Evolutionary conservation across 1,140 invertebrate species (phyloP), one percentile per base, ranked within the genome.

Genomic region (Ectropis grisescens): DNA sequence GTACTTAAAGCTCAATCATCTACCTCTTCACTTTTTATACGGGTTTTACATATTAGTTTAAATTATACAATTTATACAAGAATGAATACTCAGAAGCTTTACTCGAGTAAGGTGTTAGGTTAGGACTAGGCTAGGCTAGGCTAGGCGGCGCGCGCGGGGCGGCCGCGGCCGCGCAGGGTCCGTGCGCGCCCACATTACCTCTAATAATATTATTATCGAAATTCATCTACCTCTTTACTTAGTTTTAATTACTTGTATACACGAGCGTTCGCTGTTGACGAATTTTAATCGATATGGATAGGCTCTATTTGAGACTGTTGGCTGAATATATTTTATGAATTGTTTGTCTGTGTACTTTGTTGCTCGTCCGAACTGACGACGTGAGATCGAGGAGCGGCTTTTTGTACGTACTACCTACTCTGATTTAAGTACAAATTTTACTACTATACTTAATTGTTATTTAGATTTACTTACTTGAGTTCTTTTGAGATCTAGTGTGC

Each of bases 11-110:
- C 66, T 74, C 69, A 78, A 75, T 66, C 60, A 74, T 65, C 72
- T 80, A 80, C 72, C 75, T 80, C 75, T 78, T 74, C 69, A 75
- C 70, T 80, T 80, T n/a, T 80, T 75, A 78, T 78, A 78, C 72
- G 75, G 75, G 72, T 80, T 78, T 66, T 78, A 75, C 72, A 78
- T 60, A 78, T 70, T 81, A 78, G 72, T 76, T 76, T 74, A 81
- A 19, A 76, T 78, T 74, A 78, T 76, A 78, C 72, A 76, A 72
- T 76, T 71, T 76, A 72, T 74, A 80, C 68, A 78, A 58, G 67
- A 78, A 67, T 62, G 41, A 81, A 81, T 81, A 81, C 75, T 81
- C 75, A 81, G 60, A 78, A 78, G 76, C 75, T 81, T 81, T 78
- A 81, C 71, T 81, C 51, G 67, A 64, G 75, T 80, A 75, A 79